Evolutionary conservation across 2,888 invertebrate genomes (phyloP).

Genomic region (Microchrysa polita): DNA sequence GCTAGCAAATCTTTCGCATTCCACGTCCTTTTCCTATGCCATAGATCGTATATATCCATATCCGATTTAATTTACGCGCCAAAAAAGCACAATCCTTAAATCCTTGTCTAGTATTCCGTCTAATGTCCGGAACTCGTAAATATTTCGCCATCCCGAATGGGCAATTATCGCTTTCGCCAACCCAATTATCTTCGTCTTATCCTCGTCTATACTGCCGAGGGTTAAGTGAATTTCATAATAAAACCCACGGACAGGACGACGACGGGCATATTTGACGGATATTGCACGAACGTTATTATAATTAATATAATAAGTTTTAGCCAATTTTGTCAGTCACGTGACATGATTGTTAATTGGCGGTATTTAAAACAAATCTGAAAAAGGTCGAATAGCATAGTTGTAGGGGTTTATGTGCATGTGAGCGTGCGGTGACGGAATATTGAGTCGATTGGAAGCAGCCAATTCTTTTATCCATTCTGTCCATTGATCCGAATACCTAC

Average conservation of each 20-base stretch:
- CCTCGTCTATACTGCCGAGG: conserved; percentile 1
- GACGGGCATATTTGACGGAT: conserved; percentile 36
- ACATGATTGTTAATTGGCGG: conserved; percentile 12
- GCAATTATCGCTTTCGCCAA: conserved; percentile 42
- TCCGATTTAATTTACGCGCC: background rate
- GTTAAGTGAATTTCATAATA: conserved; percentile 42
- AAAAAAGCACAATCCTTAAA: background rate
- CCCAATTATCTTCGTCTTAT: conserved; percentile 40
- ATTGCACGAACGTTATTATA: conserved; percentile 40
- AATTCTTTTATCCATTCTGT: background rate
- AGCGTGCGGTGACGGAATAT: background rate
- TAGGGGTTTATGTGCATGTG: background rate
- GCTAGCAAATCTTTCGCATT: background rate
- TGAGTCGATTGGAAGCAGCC: background rate
- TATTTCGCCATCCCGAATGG: conserved; percentile 28
- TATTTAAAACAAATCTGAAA: conserved; percentile 35
- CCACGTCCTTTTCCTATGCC: too few relatives aligned
- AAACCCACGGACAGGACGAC: too few relatives aligned
- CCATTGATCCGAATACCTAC: conserved; percentile 4
- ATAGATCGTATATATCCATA: too few relatives aligned
- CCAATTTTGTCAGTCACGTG: conserved; percentile 13
- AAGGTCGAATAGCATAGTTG: conserved; percentile 13
- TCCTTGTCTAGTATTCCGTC: conserved; percentile 2
- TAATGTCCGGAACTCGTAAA: conserved; percentile 24
- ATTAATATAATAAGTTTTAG: conserved; percentile 42